Evolutionary conservation across 2,888 invertebrate species (phyloP).

Genomic region (Polyploca ridens): DNA sequence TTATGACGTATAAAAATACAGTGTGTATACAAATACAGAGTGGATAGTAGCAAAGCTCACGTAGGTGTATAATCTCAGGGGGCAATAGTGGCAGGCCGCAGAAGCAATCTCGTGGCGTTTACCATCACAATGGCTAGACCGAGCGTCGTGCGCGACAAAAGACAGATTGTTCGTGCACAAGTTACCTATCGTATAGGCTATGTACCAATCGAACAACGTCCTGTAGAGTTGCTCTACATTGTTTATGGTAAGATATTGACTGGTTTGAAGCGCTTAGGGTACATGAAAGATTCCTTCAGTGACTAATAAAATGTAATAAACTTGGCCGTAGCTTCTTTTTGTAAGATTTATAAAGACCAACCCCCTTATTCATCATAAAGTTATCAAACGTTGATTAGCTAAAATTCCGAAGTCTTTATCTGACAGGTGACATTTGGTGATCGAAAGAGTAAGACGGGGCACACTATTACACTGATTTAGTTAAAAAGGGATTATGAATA

Average conservation of each 20-base stretch:
- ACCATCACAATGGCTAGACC: constrained; percentile 46
- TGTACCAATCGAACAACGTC: constrained; percentile 8
- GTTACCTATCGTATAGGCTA: constrained; percentile 27
- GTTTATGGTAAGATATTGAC: not conserved
- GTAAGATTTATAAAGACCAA: no score
- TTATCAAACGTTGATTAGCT: no score
- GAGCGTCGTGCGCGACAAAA: constrained; percentile 43
- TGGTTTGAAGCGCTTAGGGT: not conserved
- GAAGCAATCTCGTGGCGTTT: constrained; percentile 43
- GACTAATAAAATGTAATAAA: no score
- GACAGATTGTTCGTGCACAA: constrained; percentile 39
- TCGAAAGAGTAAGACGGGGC: no score
- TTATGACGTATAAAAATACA: constrained; percentile 9
- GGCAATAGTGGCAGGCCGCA: constrained; percentile 35
- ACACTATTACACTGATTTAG: no score
- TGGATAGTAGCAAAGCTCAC: constrained; percentile 27
- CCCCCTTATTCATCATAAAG: no score
- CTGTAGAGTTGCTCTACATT: not conserved
- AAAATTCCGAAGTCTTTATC: no score
- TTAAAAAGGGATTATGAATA: no score
- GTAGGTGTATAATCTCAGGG: constrained; percentile 40
- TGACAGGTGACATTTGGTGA: no score
- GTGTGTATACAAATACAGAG: constrained; percentile 20
- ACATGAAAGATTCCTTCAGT: not conserved
- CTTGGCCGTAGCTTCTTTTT: no score